Conservation (phyloP, 2,113 vertebrate genomes). For the Alligator mississippiensis region DNA sequence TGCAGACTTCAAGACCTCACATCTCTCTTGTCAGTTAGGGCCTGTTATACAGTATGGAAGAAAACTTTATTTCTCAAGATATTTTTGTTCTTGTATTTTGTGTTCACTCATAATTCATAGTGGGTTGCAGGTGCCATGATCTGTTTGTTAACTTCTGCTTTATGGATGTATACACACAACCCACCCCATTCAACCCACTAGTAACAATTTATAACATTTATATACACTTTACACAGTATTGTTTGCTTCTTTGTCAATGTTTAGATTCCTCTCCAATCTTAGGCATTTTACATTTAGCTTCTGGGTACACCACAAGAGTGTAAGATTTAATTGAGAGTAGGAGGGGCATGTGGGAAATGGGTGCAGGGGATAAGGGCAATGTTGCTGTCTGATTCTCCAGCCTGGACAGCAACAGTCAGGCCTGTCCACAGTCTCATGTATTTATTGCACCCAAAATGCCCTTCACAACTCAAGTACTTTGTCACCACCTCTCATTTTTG, state of each 20-base stretch:
- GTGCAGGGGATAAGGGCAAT: no score
- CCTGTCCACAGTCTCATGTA: no score
- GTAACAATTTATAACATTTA: background rate
- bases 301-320: background rate
- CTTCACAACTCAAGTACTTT: no score
- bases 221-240: background rate
- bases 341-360: no score
- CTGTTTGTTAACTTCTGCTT: background rate
- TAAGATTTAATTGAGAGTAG: background rate
- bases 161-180: no score
- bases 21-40: background rate
- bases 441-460: no score
- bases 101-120: background rate
- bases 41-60: background rate
- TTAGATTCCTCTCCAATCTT: background rate
- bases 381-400: no score
- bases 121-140: background rate
- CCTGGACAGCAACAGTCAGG: no score
- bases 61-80: background rate
- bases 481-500: no score
- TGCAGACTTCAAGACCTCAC: no score
- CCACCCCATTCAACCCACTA: no score
- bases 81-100: background rate
- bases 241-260: background rate
- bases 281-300: background rate